Percentiles rank a stretch among this genome's conserved stretches.
Evolutionary conservation across 2,113 vertebrate species (phyloP).

Genomic region (Indicator maculatus): DNA sequence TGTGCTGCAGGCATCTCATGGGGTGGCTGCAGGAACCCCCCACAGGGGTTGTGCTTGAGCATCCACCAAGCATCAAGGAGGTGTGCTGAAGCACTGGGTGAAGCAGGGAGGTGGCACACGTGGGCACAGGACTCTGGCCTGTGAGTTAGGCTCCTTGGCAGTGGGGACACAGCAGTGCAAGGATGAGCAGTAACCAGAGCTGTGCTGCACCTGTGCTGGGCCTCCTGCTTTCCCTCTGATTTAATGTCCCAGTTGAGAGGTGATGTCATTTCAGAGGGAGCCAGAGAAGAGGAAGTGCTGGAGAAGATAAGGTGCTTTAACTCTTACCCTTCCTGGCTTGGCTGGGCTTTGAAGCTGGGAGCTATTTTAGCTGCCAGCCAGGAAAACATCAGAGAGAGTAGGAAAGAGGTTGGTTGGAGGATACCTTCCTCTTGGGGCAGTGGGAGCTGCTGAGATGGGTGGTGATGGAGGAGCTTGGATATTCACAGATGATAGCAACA

Average conservation of each 20-base stretch:
- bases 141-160: background rate
- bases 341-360: background rate
- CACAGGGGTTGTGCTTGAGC: background rate
- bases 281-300: conserved; percentile 66
- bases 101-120: background rate
- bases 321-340: background rate
- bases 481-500: background rate
- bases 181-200: background rate
- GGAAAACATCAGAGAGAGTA: background rate
- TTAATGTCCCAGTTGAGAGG: conserved; percentile 85
- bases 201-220: conserved; percentile 80
- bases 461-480: background rate
- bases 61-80: background rate
- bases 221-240: conserved; percentile 84
- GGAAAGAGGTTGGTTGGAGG: background rate
- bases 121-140: background rate
- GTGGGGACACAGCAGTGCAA: background rate
- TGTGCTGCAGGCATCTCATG: background rate
- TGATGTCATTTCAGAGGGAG: conserved; percentile 88
- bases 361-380: background rate
- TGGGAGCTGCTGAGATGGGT: background rate
- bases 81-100: rapidly evolving
- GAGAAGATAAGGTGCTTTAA: conserved; percentile 57
- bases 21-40: background rate
- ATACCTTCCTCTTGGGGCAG: background rate